These are phyloP conservation scores for Columba guinea DNA, from an alignment of 2,797 vertebrate species.

Conservation along the genomic window DNA sequence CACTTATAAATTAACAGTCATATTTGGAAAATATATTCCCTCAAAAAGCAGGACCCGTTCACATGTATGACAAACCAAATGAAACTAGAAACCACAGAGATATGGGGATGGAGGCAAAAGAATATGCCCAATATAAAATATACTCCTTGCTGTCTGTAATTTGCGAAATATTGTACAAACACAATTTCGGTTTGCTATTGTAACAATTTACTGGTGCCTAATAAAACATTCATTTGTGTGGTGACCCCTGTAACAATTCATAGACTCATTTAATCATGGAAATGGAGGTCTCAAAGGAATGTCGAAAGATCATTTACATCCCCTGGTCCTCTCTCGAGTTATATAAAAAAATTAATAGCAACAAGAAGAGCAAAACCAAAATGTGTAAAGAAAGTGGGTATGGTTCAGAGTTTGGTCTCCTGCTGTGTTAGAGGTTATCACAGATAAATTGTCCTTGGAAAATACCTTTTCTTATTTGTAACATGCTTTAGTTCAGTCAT, in stretches of 20 bases:
- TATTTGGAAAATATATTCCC: not conserved
- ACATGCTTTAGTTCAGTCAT: not conserved
- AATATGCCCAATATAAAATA: not conserved
- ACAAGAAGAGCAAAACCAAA: not conserved
- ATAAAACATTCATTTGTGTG: not conserved
- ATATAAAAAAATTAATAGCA: not conserved
- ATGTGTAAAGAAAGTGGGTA: not conserved
- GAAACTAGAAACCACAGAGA: not conserved
- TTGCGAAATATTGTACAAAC: not conserved
- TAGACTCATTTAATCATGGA: conserved; percentile 5
- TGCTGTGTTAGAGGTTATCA: conserved; percentile 37
- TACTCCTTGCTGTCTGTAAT: not conserved
- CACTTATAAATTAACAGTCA: not conserved
- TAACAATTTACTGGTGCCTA: conserved; percentile 16
- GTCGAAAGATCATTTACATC: not conserved
- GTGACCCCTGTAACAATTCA: not conserved
- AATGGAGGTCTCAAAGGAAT: not conserved
- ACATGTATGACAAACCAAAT: not conserved
- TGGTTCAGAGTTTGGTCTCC: not conserved
- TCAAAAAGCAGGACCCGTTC: not conserved
- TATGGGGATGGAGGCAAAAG: not conserved
- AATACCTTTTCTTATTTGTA: conserved; percentile 17
- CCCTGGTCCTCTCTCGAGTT: not conserved
- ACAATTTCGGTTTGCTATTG: not conserved
- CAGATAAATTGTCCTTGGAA: conserved; percentile 20